Evolutionary conservation across 1,140 invertebrate genomes (phyloP), one percentile per base, ranked within the genome.

Genomic region (Drosophila burlai): DNA sequence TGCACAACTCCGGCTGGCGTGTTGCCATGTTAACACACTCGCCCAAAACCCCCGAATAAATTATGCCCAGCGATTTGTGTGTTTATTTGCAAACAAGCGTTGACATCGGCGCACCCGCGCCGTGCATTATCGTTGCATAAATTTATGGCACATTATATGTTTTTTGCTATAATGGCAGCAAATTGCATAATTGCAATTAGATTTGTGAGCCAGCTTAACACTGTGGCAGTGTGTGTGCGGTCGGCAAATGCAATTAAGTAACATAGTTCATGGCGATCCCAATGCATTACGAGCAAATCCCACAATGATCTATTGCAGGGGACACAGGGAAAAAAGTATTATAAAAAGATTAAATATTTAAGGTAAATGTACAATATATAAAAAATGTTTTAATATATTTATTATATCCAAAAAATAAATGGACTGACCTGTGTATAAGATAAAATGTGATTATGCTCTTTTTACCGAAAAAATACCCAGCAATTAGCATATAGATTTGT

Each of bases 161-260:
- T 69, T 71, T 79, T 71, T 68, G 66, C 43, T 46, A 34, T 63
- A 74, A 73, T 73, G 58, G 75, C 58, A 81, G 77, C 81, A 87
- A 87, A 87, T 87, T 87, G 83, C 63, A 86, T 89, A 89, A 89
- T 90, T 90, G 84, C 81, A 90, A 90, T 90, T 90, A 90, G 85
- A 89, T 90, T 89, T 81, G 78, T 78, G 66, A 65, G 46, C 54
- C 52, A 40, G 63, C 63, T 66, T 66, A 66, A 45, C 63, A 62
- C 40, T 26, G 24, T 7, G 36, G 2, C 54, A n/a, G 21, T 55
- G 31, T 38, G 18, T 55, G 21, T 36, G n/a, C 49, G 55, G 75
- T 43, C 59, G 7, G 57, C 54, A 80, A 83, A 74, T 80, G 76
- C 76, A 74, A 77, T 89, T 65, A 60, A 80, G 63, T 52, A 58